Evolutionary conservation across 35 echinoderm and acorn worm genomes (phyloP).

Genomic region (Ophioderma brevispina): DNA sequence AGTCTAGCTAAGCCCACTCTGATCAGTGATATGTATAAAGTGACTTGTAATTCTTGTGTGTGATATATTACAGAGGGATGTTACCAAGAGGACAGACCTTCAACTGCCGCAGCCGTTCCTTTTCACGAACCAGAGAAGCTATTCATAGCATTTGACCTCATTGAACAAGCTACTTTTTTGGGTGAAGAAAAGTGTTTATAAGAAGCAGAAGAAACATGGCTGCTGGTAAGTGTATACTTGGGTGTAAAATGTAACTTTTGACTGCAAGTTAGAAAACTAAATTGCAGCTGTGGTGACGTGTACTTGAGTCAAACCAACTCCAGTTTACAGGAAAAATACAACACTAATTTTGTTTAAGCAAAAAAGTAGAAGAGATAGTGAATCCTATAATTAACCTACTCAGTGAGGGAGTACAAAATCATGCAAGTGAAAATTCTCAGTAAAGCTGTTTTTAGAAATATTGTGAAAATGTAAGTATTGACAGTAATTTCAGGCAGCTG

Average conservation of each 20-base stretch:
- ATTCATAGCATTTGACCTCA: slow-evolving; percentile 60
- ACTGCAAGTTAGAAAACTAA: not conserved
- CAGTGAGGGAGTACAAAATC: too few species aligned
- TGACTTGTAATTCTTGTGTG: too few species aligned
- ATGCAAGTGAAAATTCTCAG: too few species aligned
- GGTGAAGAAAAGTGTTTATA: not conserved
- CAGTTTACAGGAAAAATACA: not conserved
- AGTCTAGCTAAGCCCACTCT: too few species aligned
- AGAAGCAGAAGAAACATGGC: not conserved
- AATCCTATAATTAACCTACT: too few species aligned
- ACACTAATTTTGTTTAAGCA: too few species aligned
- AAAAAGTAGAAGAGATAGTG: too few species aligned
- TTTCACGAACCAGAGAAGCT: slow-evolving; percentile 67
- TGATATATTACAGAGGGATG: too few species aligned
- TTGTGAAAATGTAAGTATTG: too few species aligned
- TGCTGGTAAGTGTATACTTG: not conserved
- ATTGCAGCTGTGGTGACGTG: not conserved
- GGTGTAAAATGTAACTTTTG: not conserved
- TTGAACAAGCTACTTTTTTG: not conserved
- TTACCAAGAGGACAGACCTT: slow-evolving; percentile 27
- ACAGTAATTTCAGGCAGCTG: too few species aligned
- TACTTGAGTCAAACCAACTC: not conserved
- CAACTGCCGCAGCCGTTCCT: slow-evolving; percentile 68
- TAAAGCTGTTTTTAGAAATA: too few species aligned
- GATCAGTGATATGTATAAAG: too few species aligned